Evolutionary conservation across 2,113 vertebrate genomes (phyloP), one percentile per base, ranked within the genome.

Genomic region (Regulus satrapa): DNA sequence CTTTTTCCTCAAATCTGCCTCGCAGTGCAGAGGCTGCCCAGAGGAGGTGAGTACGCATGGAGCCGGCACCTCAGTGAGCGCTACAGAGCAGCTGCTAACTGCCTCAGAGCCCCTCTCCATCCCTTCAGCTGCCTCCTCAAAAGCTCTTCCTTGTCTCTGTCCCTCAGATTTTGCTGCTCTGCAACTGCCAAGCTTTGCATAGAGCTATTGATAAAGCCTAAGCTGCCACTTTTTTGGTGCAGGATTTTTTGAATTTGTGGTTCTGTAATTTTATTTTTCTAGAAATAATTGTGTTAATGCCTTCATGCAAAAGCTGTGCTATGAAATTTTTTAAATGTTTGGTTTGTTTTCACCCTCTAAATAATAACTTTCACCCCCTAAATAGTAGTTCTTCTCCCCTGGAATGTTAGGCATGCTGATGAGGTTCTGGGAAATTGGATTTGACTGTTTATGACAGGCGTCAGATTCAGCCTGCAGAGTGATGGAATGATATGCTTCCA

Each of bases 121-220:
- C 77, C 94, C 83, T 58, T 71, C 64, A 51, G 4, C 24, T 6
- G 54, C 67, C 66, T 79, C 69, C 84, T 74, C 26, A 68, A 94
- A 72, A 97, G 62, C 89, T 95, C 89, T 38, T 68, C 74, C 82
- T 82, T 78, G 66, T 86, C 79, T 83, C 58, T 89, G 62, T 82
- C 71, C 78, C 87, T 94, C 58, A 19, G 3, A 32, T 56, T 38
- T 26, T 69, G 87, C 84, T 92, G 87, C 92, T 92, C 89, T 91
- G 91, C 81, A 36, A 89, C 89, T 94, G 81, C 92, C 87, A 81
- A 66, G 95, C 96, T 95, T 97, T 95, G 95, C 94, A 66, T 89
- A 92, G 62, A 90, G 88, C 91, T 94, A 2, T 74, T 67, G 84
- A 23, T 72, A 61, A 76, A 86, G 75, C 75, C 56, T 75, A 76